Percentiles rank a stretch among this genome's conserved stretches.
These are phyloP conservation scores for Trachymyrmex cornetzi DNA, from an alignment of 1,140 invertebrate genomes.

Conservation along the genomic window DNA sequence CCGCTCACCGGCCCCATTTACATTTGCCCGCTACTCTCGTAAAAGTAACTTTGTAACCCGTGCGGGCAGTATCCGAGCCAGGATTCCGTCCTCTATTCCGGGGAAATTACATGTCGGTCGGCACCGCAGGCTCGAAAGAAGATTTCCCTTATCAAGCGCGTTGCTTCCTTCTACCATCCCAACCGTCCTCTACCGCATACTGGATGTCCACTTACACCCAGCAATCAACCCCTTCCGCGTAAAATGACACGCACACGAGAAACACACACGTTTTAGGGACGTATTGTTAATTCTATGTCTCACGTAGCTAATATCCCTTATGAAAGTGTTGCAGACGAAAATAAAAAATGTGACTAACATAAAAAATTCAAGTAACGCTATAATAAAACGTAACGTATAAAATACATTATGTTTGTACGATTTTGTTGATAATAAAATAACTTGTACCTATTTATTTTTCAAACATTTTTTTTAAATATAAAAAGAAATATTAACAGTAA, in stretches of 20 bases:
- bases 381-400: neutral
- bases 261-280: constrained; percentile 41
- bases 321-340: neutral
- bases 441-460: neutral
- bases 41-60: constrained; percentile 83
- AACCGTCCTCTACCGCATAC: constrained; percentile 43
- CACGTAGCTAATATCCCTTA: neutral
- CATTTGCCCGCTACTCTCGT: constrained; percentile 81
- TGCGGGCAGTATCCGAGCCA: constrained; percentile 69
- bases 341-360: neutral
- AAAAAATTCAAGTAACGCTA: neutral
- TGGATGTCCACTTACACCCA: constrained; percentile 54
- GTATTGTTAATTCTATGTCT: constrained; percentile 70
- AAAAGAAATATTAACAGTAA: neutral
- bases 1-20: constrained; percentile 77
- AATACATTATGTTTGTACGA: neutral
- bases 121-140: constrained; percentile 73
- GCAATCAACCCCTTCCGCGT: constrained; percentile 38
- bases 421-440: neutral
- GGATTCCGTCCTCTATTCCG: constrained; percentile 74
- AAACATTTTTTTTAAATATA: neutral
- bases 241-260: constrained; percentile 37
- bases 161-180: constrained; percentile 38
- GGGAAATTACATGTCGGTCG: constrained; percentile 77
- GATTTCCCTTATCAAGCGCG: constrained; percentile 76